phyloP scores from a whole-genome alignment of 2,888 invertebrate species.

The Drosophila ustulata region DNA sequence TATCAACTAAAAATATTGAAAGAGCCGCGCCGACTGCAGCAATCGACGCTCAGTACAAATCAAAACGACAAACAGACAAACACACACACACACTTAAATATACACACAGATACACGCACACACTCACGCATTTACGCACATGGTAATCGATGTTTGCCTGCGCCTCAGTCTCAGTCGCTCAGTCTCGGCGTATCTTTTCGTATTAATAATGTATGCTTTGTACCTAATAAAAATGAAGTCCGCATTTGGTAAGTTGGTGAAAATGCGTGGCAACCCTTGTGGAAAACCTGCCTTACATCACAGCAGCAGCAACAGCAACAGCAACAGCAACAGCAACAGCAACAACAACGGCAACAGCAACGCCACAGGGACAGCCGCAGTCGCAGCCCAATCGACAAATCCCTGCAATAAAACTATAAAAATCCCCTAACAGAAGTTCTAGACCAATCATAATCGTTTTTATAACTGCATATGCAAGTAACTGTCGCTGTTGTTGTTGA shows the following conservation, averaged over 20 bases:
- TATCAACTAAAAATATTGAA: constrained; percentile 84
- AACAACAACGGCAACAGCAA: constrained; percentile 32
- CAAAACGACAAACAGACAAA: constrained; percentile 48
- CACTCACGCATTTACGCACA: constrained; percentile 10
- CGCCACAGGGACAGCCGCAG: constrained; percentile 38
- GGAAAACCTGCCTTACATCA: constrained; percentile 53
- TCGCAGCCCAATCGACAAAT: constrained; percentile 41
- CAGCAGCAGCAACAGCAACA: constrained; percentile 26
- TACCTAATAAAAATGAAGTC: constrained; percentile 70
- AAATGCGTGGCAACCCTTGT: constrained; percentile 51
- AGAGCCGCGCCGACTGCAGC: constrained; percentile 61
- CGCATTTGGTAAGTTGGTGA: constrained; percentile 24
- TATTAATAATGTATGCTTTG: constrained; percentile 59
- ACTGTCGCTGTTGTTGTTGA: constrained; percentile 25
- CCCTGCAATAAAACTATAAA: constrained; percentile 68
- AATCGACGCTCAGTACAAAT: constrained; percentile 52
- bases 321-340: constrained; percentile 22
- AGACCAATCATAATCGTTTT: constrained; percentile 82
- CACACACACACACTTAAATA: constrained; percentile 4
- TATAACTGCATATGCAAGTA: constrained; percentile 51
- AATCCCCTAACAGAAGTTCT: constrained; percentile 64
- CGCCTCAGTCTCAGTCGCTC: constrained; percentile 13
- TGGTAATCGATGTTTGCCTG: constrained; percentile 41
- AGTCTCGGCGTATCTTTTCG: constrained; percentile 27
- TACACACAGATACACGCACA: constrained; percentile 6